Percentiles rank a stretch among this genome's conserved stretches.
Conservation (phyloP, 2,113 vertebrate species). For the Platichthys flesus region DNA sequence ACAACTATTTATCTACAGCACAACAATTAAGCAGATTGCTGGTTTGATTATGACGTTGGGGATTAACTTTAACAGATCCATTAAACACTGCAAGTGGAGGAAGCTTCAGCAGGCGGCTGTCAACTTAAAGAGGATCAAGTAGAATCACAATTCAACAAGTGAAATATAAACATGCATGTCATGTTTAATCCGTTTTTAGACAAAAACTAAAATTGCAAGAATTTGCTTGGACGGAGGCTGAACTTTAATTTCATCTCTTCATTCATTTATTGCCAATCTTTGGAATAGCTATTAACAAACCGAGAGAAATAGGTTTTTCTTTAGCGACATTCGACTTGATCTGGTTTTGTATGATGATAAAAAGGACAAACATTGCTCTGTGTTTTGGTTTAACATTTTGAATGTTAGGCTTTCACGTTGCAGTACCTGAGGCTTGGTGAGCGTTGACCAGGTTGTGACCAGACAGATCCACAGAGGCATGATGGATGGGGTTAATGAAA, state of each 20-base stretch:
- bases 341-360: not conserved
- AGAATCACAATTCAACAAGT: not conserved
- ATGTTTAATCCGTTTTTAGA: too few relatives aligned
- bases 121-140: not conserved
- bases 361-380: not conserved
- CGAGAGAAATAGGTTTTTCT: too few relatives aligned
- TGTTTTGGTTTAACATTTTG: not conserved
- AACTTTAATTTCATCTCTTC: not conserved
- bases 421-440: conserved; percentile 91
- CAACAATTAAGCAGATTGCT: conserved; percentile 62
- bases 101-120: not conserved
- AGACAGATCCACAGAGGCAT: conserved; percentile 92
- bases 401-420: not conserved
- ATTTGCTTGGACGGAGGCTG: not conserved
- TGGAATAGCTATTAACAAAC: not conserved
- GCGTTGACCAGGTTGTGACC: conserved; percentile 95
- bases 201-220: not conserved
- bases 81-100: conserved; percentile 14
- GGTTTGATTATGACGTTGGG: conserved; percentile 39
- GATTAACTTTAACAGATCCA: conserved; percentile 29
- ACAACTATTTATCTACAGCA: conserved; percentile 12
- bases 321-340: not conserved
- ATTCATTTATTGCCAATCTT: not conserved
- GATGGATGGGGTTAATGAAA: conserved; percentile 93
- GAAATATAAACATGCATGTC: too few relatives aligned